Conservation (phyloP, 2,797 vertebrate genomes). For the Tapirus indicus region DNA sequence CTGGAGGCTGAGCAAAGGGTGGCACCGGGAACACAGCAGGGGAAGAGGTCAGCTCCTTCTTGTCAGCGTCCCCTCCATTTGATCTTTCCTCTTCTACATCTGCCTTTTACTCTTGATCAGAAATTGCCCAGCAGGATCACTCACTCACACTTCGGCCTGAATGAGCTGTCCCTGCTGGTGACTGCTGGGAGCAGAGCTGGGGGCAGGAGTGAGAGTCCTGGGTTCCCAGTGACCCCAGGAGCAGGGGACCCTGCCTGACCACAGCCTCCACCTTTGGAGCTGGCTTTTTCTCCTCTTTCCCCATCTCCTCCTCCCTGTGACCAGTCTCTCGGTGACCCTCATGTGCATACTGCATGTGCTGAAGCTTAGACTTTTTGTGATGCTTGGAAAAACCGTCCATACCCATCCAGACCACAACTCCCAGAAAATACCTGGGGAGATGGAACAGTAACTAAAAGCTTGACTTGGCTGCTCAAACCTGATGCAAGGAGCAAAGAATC, state of each 20-base stretch:
- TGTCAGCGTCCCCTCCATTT: neutral
- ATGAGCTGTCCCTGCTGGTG: accelerated
- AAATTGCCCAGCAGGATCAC: neutral
- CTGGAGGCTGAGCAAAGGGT: neutral
- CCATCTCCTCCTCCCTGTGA: neutral
- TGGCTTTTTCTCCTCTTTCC: neutral
- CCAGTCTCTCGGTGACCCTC: neutral
- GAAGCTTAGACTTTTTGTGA: neutral
- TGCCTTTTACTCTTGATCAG: neutral
- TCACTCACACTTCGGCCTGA: neutral
- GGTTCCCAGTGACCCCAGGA: neutral
- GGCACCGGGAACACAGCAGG: accelerated
- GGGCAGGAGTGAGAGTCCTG: neutral
- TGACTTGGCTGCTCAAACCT: neutral
- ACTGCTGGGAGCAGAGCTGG: neutral
- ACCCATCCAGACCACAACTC: neutral
- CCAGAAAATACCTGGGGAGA: neutral
- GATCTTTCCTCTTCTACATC: neutral
- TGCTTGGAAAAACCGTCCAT: neutral
- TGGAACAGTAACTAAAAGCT: neutral
- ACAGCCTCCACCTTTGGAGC: neutral
- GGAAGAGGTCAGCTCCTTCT: accelerated
- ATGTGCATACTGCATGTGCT: neutral
- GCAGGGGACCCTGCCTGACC: neutral
- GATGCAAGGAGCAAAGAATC: neutral